phyloP scores from a whole-genome alignment of 2,888 invertebrate species.

The Meteorus cinctellus region DNA sequence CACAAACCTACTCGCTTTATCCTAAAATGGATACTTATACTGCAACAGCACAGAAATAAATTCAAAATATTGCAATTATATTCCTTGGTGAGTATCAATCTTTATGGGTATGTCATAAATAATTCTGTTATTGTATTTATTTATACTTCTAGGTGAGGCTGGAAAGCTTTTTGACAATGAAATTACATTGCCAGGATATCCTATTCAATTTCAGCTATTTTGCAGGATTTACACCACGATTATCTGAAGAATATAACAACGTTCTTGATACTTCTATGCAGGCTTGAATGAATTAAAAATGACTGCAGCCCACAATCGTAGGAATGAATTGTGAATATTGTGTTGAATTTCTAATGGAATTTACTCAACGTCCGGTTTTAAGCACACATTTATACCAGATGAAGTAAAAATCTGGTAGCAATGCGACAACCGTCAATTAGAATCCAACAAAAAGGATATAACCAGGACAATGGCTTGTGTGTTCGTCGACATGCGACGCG shows the following conservation, averaged over 20 bases:
- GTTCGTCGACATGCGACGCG: constrained; percentile 11
- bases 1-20: constrained; percentile 28
- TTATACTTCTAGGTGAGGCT: too few species aligned
- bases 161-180: too few species aligned
- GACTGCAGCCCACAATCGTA: neutral
- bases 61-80: neutral
- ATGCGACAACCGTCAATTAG: constrained; percentile 25
- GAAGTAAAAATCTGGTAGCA: neutral
- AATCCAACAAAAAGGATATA: constrained; percentile 10
- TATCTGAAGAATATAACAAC: too few species aligned
- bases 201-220: too few species aligned
- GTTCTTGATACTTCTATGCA: too few species aligned
- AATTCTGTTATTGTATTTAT: too few species aligned
- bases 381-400: neutral
- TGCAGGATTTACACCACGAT: too few species aligned
- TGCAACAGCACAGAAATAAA: neutral
- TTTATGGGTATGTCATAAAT: neutral
- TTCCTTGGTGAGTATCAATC: neutral
- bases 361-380: neutral
- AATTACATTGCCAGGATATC: too few species aligned
- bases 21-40: constrained; percentile 9
- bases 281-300: too few species aligned
- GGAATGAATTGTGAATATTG: neutral
- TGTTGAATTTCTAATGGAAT: neutral
- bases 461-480: constrained; percentile 26